These are phyloP conservation scores for Odontocerum albicorne DNA, from an alignment of 2,888 invertebrate genomes.

Conservation along the genomic window DNA sequence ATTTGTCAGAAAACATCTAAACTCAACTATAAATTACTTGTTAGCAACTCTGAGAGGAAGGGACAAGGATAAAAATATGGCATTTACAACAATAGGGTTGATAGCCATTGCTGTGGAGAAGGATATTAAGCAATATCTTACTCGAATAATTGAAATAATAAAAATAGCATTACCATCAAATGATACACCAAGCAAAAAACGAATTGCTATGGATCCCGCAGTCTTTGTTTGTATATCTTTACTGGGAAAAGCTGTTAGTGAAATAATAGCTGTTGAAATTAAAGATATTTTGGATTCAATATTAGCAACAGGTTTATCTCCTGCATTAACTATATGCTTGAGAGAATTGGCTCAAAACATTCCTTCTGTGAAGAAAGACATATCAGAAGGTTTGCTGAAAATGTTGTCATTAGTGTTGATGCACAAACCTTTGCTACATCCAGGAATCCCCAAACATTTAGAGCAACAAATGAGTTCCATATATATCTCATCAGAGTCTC, in stretches of 20 bases:
- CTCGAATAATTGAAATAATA: slow-evolving; percentile 83
- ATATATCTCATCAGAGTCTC: slow-evolving; percentile 56
- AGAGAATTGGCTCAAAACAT: slow-evolving; percentile 88
- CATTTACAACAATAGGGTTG: slow-evolving; percentile 88
- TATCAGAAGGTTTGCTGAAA: slow-evolving; percentile 89
- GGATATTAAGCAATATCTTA: slow-evolving; percentile 77
- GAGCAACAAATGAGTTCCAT: slow-evolving; percentile 55
- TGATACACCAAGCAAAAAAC: slow-evolving; percentile 76
- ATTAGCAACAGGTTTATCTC: slow-evolving; percentile 89
- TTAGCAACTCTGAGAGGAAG: slow-evolving; percentile 74
- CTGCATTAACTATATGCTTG: slow-evolving; percentile 87
- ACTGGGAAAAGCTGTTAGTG: slow-evolving; percentile 83
- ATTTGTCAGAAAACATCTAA: slow-evolving; percentile 76
- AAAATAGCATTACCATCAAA: slow-evolving; percentile 75
- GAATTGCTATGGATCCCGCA: slow-evolving; percentile 76
- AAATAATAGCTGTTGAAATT: slow-evolving; percentile 75
- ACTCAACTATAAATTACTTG: slow-evolving; percentile 75
- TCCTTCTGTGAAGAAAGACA: slow-evolving; percentile 83
- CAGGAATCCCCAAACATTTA: slow-evolving; percentile 72
- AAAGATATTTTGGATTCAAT: slow-evolving; percentile 86
- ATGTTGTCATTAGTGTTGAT: slow-evolving; percentile 90
- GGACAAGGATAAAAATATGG: slow-evolving; percentile 83
- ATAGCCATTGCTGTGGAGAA: slow-evolving; percentile 86
- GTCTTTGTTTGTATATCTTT: slow-evolving; percentile 94
- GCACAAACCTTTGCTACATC: slow-evolving; percentile 82